Percentiles rank a stretch among this genome's conserved stretches.
These are phyloP conservation scores for Coregonus suidteri DNA, from an alignment of 2,797 vertebrate species.

Conservation along the genomic window DNA sequence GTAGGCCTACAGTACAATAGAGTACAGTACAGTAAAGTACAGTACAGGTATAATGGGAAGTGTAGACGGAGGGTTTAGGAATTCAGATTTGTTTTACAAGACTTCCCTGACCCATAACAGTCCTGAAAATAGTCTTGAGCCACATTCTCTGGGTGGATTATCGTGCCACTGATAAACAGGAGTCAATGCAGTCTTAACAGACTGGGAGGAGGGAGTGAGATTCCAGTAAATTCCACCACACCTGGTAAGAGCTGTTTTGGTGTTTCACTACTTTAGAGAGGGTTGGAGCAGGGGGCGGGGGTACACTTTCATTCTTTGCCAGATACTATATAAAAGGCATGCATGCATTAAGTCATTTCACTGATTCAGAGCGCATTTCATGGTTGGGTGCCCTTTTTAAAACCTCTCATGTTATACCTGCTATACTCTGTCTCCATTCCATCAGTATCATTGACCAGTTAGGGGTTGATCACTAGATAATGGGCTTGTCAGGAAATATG, in stretches of 20 bases:
- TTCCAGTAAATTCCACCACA: constrained; percentile 45
- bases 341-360: constrained; percentile 52
- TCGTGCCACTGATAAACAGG: constrained; percentile 31
- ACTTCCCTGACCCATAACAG: constrained; percentile 20
- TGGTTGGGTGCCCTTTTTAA: constrained; percentile 38
- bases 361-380: constrained; percentile 52
- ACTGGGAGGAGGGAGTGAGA: constrained; percentile 19
- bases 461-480: constrained; percentile 1
- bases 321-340: constrained; percentile 54
- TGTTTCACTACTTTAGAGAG: constrained; percentile 29
- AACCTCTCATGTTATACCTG: constrained; percentile 16
- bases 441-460: constrained; percentile 7
- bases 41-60: constrained; percentile 1
- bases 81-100: constrained; percentile 19
- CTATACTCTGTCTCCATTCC: constrained; percentile 17
- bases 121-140: constrained; percentile 39
- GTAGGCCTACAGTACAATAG: not conserved
- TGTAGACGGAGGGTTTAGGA: constrained; percentile 15
- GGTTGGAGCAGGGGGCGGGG: constrained; percentile 9
- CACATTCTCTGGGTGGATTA: constrained; percentile 35
- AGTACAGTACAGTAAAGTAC: not conserved
- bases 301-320: constrained; percentile 46
- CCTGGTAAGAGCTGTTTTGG: constrained; percentile 45
- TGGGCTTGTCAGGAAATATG: not conserved
- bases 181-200: constrained; percentile 32